Percentiles rank a stretch among this genome's conserved stretches.
These are phyloP conservation scores for Paramuricea clavata DNA, from an alignment of 92 coral and sea anemone genomes.

Conservation along the genomic window DNA sequence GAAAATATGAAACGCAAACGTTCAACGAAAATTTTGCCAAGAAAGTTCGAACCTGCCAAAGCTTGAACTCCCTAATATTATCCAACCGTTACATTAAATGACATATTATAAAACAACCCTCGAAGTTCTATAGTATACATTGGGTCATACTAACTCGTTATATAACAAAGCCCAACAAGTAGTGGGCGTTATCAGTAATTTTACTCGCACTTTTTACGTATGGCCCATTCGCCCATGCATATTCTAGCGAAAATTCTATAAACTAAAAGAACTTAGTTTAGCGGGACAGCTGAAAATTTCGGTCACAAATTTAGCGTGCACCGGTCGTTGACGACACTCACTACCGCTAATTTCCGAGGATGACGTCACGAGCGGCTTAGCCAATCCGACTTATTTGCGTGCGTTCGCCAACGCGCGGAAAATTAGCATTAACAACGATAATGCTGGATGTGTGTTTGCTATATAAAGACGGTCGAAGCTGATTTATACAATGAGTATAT, in stretches of 20 bases:
- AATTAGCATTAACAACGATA: neutral
- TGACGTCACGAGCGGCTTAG: neutral
- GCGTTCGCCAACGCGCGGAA: slow-evolving; percentile 4
- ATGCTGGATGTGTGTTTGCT: neutral
- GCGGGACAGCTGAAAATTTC: neutral
- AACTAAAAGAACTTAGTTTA: neutral
- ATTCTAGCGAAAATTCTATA: neutral
- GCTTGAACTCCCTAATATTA: too few relatives aligned
- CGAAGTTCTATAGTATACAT: too few relatives aligned
- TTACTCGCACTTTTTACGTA: neutral
- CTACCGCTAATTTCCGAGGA: slow-evolving; percentile 11
- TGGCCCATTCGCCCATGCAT: neutral
- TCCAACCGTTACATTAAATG: too few relatives aligned
- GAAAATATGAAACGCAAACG: too few relatives aligned
- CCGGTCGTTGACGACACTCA: neutral
- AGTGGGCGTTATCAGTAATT: neutral
- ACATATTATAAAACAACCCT: too few relatives aligned
- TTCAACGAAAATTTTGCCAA: too few relatives aligned
- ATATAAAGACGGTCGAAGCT: neutral
- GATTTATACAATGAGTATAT: neutral
- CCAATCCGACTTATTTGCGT: neutral
- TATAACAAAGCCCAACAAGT: too few relatives aligned
- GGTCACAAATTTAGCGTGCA: neutral
- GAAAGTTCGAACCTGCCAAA: too few relatives aligned
- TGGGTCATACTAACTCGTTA: too few relatives aligned